Percentiles rank a stretch among this genome's conserved stretches.
phyloP scores from a whole-genome alignment of 2,113 vertebrate genomes.

The Smithornis capensis region DNA sequence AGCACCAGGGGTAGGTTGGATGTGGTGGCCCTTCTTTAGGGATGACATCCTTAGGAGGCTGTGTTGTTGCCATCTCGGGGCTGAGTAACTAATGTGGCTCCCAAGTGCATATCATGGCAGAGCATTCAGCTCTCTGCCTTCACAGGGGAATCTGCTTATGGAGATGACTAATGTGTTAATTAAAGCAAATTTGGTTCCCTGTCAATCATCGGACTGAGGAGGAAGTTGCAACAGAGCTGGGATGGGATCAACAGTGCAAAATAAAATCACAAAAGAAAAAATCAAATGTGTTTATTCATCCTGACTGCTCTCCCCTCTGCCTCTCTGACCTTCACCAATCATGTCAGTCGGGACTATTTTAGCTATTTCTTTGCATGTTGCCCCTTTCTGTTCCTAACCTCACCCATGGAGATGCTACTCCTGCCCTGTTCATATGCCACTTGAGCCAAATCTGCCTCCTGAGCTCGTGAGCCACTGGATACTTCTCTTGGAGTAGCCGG shows the following conservation, averaged over 20 bases:
- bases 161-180: background rate
- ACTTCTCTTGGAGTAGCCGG: background rate
- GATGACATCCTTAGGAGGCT: background rate
- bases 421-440: background rate
- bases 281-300: background rate
- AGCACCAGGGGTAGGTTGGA: background rate
- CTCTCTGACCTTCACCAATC: fast-evolving
- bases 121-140: background rate
- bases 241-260: background rate
- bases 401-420: background rate
- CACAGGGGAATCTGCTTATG: fast-evolving
- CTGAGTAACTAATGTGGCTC: fast-evolving
- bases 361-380: background rate
- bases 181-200: background rate
- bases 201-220: background rate
- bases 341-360: background rate
- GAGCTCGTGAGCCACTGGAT: background rate
- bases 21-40: background rate
- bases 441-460: background rate
- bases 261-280: background rate
- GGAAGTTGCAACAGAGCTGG: background rate
- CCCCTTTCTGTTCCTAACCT: background rate
- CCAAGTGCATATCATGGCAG: fast-evolving
- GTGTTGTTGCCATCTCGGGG: background rate
- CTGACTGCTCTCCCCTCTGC: background rate